Evolutionary conservation across 2,888 invertebrate genomes (phyloP), one percentile per base, ranked within the genome.

Genomic region (Sphinx pinastri): DNA sequence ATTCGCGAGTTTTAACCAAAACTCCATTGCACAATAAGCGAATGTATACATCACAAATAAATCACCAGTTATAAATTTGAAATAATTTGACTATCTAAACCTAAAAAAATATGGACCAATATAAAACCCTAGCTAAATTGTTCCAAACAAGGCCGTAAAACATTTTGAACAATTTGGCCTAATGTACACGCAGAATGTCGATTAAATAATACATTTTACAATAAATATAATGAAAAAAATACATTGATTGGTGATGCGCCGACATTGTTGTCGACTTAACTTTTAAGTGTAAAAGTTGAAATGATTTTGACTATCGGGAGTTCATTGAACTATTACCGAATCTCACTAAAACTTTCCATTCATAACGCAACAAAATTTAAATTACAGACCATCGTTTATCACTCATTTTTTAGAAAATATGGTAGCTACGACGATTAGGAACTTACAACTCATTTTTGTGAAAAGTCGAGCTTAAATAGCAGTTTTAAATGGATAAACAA

Each of bases 61-160:
- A 63, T 72, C 69, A 69, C 57, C 59, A 58, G 71, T 71, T 72
- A 72, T 71, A 75, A 76, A 77, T 75, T 80, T 74, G 72, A 83
- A 84, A 83, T 81, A 84, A 86, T 85, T 87, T 79, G 71, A 79
- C 86, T 88, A 87, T 81, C 83, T 86, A 86, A 84, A 69, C 77
- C 76, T 81, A 81, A 84, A 76, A 79, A 79, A 83, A 80, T 38
- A 38, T 78, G 77, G 79, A 81, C 78, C 73, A 78, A 78, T 76
- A 72, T 77, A 81, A 81, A 81, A 76, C 75, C 75, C 79, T 83
- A 84, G 79, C 84, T 84, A 85, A 81, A 71, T 55, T 19, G 14
- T 63, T 49, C 19, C 63, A 49, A 63, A 47, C 47, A 63, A 19
- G 19, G 63, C 19, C 13, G 16, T 49, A 25, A 57, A 63, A 63